Conservation (phyloP, 2,113 vertebrate species). For the Mesocricetus auratus region DNA sequence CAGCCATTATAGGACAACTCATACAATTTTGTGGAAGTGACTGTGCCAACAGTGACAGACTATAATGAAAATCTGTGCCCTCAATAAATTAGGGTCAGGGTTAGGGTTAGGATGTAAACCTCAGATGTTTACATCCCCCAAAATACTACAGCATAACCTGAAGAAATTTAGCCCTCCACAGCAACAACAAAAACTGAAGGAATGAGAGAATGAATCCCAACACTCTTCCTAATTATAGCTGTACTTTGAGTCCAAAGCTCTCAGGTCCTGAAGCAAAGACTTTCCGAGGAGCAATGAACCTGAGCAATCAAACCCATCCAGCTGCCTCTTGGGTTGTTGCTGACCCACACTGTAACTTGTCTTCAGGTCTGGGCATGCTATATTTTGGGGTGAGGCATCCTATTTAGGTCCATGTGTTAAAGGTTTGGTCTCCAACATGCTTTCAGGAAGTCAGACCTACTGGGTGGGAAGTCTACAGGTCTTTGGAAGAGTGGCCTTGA, state of each 20-base stretch:
- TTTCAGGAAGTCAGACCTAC: background rate
- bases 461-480: background rate
- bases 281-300: background rate
- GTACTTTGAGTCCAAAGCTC: background rate
- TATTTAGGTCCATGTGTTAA: background rate
- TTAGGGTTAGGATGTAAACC: no score
- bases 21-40: background rate
- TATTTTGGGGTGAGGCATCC: background rate
- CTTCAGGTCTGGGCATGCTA: background rate
- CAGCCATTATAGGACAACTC: conserved; percentile 10
- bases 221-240: background rate
- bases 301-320: background rate
- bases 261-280: background rate
- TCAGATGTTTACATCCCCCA: background rate
- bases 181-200: background rate
- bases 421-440: background rate
- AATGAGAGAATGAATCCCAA: conserved; percentile 13
- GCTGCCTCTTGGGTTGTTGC: background rate
- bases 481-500: background rate
- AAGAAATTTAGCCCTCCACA: background rate
- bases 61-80: background rate
- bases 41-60: background rate
- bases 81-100: background rate
- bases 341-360: background rate
- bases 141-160: background rate